Evolutionary conservation across 2,797 vertebrate species (phyloP).

Genomic region (Lepilemur ruficaudatus): DNA sequence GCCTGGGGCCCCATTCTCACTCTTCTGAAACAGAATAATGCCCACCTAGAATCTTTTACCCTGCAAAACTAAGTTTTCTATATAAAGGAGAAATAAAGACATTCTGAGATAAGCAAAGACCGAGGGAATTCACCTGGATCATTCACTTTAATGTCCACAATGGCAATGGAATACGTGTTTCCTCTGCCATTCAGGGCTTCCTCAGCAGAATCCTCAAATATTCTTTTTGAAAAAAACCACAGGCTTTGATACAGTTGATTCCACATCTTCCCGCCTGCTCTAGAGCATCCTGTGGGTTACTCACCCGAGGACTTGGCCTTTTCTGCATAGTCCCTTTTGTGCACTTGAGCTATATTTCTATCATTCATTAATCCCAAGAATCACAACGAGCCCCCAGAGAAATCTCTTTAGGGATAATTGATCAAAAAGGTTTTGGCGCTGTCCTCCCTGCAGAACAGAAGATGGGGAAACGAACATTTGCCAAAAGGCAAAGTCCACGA

Average conservation of each 20-base stretch:
- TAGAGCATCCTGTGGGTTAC: neutral
- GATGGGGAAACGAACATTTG: neutral
- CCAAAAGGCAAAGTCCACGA: neutral
- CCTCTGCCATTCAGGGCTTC: neutral
- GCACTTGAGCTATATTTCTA: conserved; percentile 37
- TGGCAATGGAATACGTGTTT: neutral
- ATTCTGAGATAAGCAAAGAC: too few relatives aligned
- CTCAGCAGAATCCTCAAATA: neutral
- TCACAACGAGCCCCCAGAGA: neutral
- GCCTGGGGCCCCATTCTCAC: too few relatives aligned
- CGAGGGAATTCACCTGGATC: neutral
- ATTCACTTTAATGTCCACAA: neutral
- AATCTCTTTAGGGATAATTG: neutral
- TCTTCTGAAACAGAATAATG: too few relatives aligned
- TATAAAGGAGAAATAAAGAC: too few relatives aligned
- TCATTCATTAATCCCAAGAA: neutral
- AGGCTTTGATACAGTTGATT: neutral
- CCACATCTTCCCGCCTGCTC: neutral
- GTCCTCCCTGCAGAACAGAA: neutral
- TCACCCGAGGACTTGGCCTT: conserved; percentile 45
- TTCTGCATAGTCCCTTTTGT: conserved; percentile 41
- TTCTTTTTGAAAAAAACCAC: neutral
- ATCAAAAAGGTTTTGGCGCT: neutral
- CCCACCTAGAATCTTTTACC: too few relatives aligned
- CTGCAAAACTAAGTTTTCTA: too few relatives aligned